Evolutionary conservation across 2,888 invertebrate genomes (phyloP), one percentile per base, ranked within the genome.

Genomic region (Eristalinus aeneus): DNA sequence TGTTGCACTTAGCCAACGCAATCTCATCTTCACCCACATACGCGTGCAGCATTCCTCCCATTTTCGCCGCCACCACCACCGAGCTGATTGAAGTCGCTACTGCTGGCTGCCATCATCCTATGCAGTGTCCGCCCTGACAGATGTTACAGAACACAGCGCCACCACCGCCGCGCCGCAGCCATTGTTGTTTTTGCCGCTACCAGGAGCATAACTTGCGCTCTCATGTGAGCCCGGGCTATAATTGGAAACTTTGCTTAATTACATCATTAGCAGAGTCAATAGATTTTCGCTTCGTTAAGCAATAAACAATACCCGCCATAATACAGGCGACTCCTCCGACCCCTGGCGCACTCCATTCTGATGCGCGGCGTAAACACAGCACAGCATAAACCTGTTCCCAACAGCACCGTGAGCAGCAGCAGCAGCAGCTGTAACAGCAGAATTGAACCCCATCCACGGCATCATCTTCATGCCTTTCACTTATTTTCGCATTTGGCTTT

Each of bases 251-350:
- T 82, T 86, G 82, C 89, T 89, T 90, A 91, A 90, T 90, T 89
- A 91, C 91, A 89, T 91, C 91, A 91, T 91, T 91, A 91, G 91
- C 89, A 91, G 89, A 91, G 91, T 90, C 90, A 91, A 90, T 90
- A 90, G 90, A 91, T 78, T 82, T 63, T 77, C 86, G 82, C 86
- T 82, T 82, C 86, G 82, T 86, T 86, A 86, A 86, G 69, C 82
- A 86, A 86, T 86, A 82, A 86, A 82, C 86, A 86, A 82, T 77
- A 73, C 86, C 77, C 77, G 73, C 72, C 36, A 84, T 71, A 84
- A 80, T 75, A 80, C 58, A 58, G 46, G 61, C 73, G 27, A 2
- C 16, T 16, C 16, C 11, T 3, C 20, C 39, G 31, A 5, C 22
- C 3, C 53, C 12, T 64, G 20, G 11, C 32, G 23, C 23, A 16